phyloP scores from a whole-genome alignment of 2,113 vertebrate genomes.

The Illadopsis cleaveri region DNA sequence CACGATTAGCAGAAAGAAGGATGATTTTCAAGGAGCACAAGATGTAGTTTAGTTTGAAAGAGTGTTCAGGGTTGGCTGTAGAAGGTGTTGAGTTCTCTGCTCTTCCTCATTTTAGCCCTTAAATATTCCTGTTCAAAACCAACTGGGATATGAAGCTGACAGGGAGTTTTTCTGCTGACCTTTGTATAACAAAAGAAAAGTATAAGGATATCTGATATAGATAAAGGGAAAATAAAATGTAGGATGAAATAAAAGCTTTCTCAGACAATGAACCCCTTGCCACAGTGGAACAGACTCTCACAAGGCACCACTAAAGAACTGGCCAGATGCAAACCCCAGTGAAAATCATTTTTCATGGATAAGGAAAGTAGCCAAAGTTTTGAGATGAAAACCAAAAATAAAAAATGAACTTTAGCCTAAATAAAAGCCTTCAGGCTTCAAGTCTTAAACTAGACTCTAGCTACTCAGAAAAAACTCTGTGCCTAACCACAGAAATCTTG shows the following conservation, averaged over 20 bases:
- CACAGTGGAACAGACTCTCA: not conserved
- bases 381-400: not conserved
- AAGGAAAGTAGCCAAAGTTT: not conserved
- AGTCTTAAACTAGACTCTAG: not conserved
- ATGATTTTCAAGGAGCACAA: not conserved
- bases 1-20: not conserved
- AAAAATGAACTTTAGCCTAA: not conserved
- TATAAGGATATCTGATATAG: not conserved
- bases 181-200: not conserved
- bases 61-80: not conserved
- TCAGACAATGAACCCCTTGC: not conserved
- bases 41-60: not conserved
- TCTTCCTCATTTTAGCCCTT: not conserved
- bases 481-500: not conserved
- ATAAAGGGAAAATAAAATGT: not conserved
- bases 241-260: not conserved
- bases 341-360: not conserved
- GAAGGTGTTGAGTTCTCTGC: not conserved
- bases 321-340: not conserved
- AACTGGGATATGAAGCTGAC: not conserved
- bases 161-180: not conserved
- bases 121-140: not conserved
- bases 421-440: not conserved
- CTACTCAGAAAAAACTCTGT: not conserved
- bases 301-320: not conserved